Evolutionary conservation across 2,113 vertebrate species (phyloP), one percentile per base, ranked within the genome.

Genomic region (sheep (Ovis aries)): DNA sequence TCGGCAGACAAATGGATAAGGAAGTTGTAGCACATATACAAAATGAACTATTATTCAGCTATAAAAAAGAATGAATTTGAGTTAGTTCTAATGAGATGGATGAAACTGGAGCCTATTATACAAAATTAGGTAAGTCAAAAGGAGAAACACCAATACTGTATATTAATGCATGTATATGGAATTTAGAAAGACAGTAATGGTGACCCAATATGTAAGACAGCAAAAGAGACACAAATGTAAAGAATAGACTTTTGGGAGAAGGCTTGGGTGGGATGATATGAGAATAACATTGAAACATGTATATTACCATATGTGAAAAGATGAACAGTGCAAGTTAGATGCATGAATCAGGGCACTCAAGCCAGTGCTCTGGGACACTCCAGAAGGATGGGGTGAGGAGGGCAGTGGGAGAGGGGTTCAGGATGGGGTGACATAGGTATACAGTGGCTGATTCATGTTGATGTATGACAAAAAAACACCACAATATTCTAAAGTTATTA

Each of bases 1-100:
- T 36, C 0, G 0, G 17, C n/a, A 71, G n/a, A n/a, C n/a, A 36
- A 71, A 71, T 36, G n/a, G n/a, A 71, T 36, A 36, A 71, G 64
- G 64, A 71, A 71, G n/a, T 36, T 71, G 64, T 71, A 71, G 64
- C n/a, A 71, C 17, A 71, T 71, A 21, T 21, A 71, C 64, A 71
- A 71, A 71, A 11, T 36, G n/a, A 19, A 71, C 9, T 12, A 71
- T 21, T 71, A 36, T 71, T 71, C n/a, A 71, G 17, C 17, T 21
- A 36, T 71, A 21, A 12, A 36, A 71, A 36, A 21, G 17, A 36
- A 71, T 36, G 64, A 4, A 3, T 11, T 71, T 71, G 19, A 71
- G n/a, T 71, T 10, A 71, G n/a, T 71, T 71, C 17, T 71, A 71
- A 36, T 71, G n/a, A 71, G n/a, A 71, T 36, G n/a, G 64, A 71